phyloP scores from a whole-genome alignment of 2,113 vertebrate species.

The Poicephalus gulielmi region DNA sequence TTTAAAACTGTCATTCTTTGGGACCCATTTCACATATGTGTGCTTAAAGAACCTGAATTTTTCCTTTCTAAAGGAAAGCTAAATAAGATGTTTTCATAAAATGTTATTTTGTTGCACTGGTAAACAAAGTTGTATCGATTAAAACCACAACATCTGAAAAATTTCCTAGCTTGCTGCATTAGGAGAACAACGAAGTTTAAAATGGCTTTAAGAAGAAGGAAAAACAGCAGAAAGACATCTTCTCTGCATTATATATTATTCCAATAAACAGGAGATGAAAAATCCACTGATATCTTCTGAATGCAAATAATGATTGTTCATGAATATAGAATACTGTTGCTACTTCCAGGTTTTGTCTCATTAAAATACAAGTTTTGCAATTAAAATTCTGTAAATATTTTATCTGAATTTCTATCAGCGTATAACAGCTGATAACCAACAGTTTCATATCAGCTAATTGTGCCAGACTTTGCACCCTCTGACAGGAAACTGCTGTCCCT shows the following conservation, averaged over 20 bases:
- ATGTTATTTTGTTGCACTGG: neutral
- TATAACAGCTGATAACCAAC: neutral
- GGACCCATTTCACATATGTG: neutral
- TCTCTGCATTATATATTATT: neutral
- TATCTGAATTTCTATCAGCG: neutral
- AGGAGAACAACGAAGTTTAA: neutral
- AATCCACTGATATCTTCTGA: neutral
- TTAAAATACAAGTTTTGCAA: neutral
- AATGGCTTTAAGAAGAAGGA: neutral
- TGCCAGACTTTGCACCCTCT: neutral
- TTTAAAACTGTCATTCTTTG: neutral
- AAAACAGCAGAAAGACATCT: neutral
- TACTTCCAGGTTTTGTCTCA: neutral
- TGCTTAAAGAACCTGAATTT: neutral
- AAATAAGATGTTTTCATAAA: neutral
- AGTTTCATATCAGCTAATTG: neutral
- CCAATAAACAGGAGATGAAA: rapidly evolving
- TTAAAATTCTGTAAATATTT: neutral
- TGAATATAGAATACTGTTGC: neutral
- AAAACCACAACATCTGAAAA: neutral
- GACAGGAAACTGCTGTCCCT: neutral
- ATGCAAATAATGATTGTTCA: neutral
- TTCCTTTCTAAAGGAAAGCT: neutral
- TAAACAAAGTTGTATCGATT: neutral
- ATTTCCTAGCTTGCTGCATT: neutral